Evolutionary conservation across 2,797 vertebrate genomes (phyloP).

Genomic region (Falco peregrinus): DNA sequence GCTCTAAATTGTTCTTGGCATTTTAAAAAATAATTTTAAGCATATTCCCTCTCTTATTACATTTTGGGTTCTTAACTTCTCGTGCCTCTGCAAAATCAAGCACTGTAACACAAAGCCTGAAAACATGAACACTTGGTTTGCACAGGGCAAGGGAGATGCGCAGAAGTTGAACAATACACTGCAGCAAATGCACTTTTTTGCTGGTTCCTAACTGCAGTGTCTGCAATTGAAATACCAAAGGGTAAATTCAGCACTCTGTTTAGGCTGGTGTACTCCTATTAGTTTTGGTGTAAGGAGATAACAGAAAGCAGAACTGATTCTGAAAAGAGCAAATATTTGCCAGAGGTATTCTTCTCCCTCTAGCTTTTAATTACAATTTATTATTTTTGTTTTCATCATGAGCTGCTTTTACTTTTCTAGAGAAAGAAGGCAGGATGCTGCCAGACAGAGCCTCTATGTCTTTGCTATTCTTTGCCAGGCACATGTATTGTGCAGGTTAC

Average conservation of each 20-base stretch:
- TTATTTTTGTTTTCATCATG: not conserved
- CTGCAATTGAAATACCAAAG: not conserved
- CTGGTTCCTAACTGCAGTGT: not conserved
- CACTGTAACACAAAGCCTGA: not conserved
- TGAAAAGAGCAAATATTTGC: not conserved
- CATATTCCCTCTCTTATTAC: not conserved
- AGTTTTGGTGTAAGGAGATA: not conserved
- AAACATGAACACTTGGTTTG: not conserved
- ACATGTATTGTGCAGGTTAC: not conserved
- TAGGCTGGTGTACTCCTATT: not conserved
- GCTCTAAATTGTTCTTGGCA: constrained; percentile 8
- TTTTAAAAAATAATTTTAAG: constrained; percentile 29
- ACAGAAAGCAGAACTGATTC: not conserved
- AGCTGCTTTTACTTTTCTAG: not conserved
- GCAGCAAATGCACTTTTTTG: not conserved
- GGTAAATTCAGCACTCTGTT: not conserved
- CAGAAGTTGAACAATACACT: not conserved
- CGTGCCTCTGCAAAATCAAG: not conserved
- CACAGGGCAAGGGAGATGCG: not conserved
- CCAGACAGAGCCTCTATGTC: not conserved
- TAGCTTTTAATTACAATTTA: not conserved
- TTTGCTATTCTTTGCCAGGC: not conserved
- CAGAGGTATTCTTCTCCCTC: not conserved
- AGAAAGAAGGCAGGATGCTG: not conserved
- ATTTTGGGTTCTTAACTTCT: not conserved